phyloP scores from a whole-genome alignment of 2,797 vertebrate genomes.

The Furcifer pardalis region DNA sequence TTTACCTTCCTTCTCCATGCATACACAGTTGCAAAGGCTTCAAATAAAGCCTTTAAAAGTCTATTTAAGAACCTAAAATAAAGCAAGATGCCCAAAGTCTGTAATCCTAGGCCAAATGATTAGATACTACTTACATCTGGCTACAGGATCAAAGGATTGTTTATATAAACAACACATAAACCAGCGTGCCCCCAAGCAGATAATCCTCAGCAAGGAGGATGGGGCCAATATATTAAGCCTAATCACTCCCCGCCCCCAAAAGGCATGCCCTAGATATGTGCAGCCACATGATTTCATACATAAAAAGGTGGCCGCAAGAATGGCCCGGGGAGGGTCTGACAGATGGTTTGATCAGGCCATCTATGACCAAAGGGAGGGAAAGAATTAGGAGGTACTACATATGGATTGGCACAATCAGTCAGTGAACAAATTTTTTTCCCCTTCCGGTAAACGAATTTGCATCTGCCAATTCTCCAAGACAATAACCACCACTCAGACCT shows the following conservation, averaged over 20 bases:
- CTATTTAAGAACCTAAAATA: constrained; percentile 44
- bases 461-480: not conserved
- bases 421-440: not conserved
- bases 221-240: constrained; percentile 19
- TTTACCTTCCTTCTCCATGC: not conserved
- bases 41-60: constrained; percentile 7
- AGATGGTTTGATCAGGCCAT: not conserved
- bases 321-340: not conserved
- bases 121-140: constrained; percentile 64
- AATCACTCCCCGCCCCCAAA: not conserved
- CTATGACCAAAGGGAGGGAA: too few relatives aligned
- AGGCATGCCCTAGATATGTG: not conserved
- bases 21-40: not conserved
- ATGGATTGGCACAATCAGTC: not conserved
- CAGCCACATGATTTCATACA: not conserved
- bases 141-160: constrained; percentile 65
- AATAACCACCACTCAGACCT: not conserved
- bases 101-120: constrained; percentile 62
- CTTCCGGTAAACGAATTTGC: not conserved
- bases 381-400: too few relatives aligned
- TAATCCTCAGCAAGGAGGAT: constrained; percentile 50
- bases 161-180: constrained; percentile 67
- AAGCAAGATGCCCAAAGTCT: constrained; percentile 59
- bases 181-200: constrained; percentile 36
- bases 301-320: not conserved